These are phyloP conservation scores for Sylvilagus floridanus DNA, from an alignment of 2,797 vertebrate species.

Conservation along the genomic window DNA sequence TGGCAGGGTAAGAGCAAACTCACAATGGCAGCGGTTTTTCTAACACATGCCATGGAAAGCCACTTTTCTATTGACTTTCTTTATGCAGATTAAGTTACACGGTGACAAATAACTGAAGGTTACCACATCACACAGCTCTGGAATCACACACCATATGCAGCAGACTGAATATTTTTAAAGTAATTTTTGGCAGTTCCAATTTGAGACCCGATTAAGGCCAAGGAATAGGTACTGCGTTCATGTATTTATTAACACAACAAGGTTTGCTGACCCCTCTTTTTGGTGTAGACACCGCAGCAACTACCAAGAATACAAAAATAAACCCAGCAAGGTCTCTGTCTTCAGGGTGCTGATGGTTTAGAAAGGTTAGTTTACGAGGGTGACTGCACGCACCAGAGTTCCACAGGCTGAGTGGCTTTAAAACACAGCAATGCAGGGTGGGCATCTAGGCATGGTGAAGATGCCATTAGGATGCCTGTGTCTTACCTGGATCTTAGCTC, in stretches of 20 bases:
- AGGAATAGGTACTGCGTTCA: constrained; percentile 26
- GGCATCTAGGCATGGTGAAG: too few relatives aligned
- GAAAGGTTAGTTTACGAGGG: constrained; percentile 13
- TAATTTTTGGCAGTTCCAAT: constrained; percentile 36
- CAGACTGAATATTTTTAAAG: not conserved
- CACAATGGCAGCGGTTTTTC: constrained; percentile 28
- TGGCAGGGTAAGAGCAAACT: constrained; percentile 44
- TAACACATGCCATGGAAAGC: constrained; percentile 52
- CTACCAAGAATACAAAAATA: not conserved
- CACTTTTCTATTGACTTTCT: constrained; percentile 49
- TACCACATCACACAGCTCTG: constrained; percentile 9
- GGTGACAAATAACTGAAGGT: constrained; percentile 66
- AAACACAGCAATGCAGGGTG: not conserved
- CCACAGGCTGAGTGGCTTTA: constrained; percentile 26
- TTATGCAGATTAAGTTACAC: constrained; percentile 58
- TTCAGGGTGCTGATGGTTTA: not conserved
- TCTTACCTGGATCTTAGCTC: too few relatives aligned
- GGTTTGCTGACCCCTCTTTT: not conserved
- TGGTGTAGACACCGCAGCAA: not conserved
- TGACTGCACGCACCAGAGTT: constrained; percentile 20
- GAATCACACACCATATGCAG: constrained; percentile 21
- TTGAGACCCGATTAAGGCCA: constrained; percentile 25
- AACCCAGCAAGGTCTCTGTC: constrained; percentile 19
- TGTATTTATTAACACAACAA: not conserved
- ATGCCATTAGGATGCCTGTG: too few relatives aligned